Evolutionary conservation across 2,797 vertebrate genomes (phyloP).

Genomic region (Cephalopachus bancanus): DNA sequence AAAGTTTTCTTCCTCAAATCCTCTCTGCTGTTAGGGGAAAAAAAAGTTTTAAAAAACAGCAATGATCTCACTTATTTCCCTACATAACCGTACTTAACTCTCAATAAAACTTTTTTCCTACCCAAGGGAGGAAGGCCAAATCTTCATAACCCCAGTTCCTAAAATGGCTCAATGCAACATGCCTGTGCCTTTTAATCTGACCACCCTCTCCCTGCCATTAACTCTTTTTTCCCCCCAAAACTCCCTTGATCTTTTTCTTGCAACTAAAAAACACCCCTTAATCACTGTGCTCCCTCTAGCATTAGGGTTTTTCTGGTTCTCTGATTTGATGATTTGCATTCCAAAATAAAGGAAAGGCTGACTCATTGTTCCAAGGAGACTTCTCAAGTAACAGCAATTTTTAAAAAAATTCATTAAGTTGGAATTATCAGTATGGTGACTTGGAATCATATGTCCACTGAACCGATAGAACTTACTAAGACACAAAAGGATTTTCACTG

Average conservation of each 20-base stretch:
- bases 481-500: background rate
- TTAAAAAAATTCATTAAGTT: background rate
- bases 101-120: background rate
- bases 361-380: background rate
- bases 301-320: slow-evolving; percentile 27
- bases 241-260: background rate
- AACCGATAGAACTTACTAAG: background rate
- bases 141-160: background rate
- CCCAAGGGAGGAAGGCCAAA: background rate
- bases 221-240: background rate
- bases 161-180: background rate
- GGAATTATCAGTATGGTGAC: background rate
- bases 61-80: background rate
- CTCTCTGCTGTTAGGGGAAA: background rate
- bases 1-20: background rate
- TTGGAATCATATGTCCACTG: background rate
- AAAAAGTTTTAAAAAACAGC: background rate
- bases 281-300: background rate
- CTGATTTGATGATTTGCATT: background rate
- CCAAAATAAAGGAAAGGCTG: background rate
- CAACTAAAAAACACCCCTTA: background rate
- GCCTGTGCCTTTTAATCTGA: background rate
- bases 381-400: background rate
- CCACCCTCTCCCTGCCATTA: background rate
- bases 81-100: background rate